Base-by-base conservation (phyloP, 2,113 vertebrate genomes). In the Ptychochromis oligacanthus region DNA sequence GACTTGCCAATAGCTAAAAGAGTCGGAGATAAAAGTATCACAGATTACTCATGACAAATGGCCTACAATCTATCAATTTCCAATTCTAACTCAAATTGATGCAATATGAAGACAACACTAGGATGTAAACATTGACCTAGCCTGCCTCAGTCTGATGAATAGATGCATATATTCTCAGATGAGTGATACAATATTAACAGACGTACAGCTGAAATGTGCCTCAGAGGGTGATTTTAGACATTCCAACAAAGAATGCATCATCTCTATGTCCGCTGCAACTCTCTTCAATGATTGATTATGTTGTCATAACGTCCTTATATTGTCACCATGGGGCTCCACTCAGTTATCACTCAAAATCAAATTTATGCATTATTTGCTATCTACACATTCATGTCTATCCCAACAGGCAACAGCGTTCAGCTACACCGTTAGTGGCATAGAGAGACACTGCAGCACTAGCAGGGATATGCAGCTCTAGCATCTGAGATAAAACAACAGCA, bases 21-120 rank as follows among this genome's bases (percentile, higher is more conserved):
- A 83, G 76, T 82, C 82, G 56, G 43, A 79, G 87, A 91, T 87
- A 61, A 77, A 92, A 80, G 24, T 56, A 60, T 70, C 31, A 34
- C 58, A 76, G 85, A 92, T 87, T 88, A 83, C 61, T 87, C 46
- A 58, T 76, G 90, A 92, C 92, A 90, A 85, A 90, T 61, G 52
- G 81, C 64, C 74, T 75, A 52, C 77, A 43, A 86, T 91, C 72
- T 80, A 77, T 93, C 86, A 79, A 22, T 55, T 88, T 87, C 55
- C 31, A 60, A 20, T 60, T 78, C 60, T 70, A 86, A 88, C 62
- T 70, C 43, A 84, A 91, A 80, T 22, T 76, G 70, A 87, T 76
- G 72, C 56, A 18, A 81, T 85, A 46, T 82, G 49, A 86, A 89
- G 86, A 65, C 20, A 70, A 65, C 20, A 70, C 9, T 15, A 20